A percentile compares a stretch with the other conserved stretches of the same genome.
Conservation (phyloP, 2,888 invertebrate genomes). For the Pegoplata infirma region DNA sequence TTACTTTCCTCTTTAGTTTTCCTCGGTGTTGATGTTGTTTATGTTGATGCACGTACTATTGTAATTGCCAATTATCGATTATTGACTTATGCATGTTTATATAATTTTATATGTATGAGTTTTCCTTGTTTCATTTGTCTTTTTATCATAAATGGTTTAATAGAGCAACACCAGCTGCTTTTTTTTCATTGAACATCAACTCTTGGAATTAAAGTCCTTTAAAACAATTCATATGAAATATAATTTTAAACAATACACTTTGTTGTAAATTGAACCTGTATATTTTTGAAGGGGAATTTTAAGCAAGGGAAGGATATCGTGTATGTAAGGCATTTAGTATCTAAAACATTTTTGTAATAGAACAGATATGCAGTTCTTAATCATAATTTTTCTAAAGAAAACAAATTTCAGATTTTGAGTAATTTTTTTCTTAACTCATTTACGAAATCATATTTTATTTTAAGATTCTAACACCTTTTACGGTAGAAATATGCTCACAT, state of each 20-base stretch:
- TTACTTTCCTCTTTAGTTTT: neutral
- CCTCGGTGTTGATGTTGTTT: neutral
- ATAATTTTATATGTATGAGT: neutral
- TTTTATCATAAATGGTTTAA: constrained; percentile 43
- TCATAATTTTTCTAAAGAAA: no score
- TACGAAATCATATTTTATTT: no score
- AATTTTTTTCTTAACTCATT: no score
- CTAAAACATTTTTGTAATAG: no score
- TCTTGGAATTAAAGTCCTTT: neutral
- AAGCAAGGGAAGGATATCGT: no score
- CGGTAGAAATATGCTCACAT: no score
- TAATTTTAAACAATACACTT: neutral
- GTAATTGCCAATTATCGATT: constrained; percentile 55
- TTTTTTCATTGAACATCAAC: neutral
- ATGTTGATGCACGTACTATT: constrained; percentile 3
- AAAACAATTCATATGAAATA: neutral
- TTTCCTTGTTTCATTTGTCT: constrained; percentile 9
- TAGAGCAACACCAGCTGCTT: constrained; percentile 27
- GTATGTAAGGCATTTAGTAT: no score
- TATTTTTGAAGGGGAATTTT: no score
- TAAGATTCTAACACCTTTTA: no score
- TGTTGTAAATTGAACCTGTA: no score
- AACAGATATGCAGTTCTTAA: no score
- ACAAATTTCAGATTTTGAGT: no score
- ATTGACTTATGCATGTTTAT: constrained; percentile 30